These are phyloP conservation scores for Pitangus sulphuratus DNA, from an alignment of 2,797 vertebrate genomes.

Conservation along the genomic window DNA sequence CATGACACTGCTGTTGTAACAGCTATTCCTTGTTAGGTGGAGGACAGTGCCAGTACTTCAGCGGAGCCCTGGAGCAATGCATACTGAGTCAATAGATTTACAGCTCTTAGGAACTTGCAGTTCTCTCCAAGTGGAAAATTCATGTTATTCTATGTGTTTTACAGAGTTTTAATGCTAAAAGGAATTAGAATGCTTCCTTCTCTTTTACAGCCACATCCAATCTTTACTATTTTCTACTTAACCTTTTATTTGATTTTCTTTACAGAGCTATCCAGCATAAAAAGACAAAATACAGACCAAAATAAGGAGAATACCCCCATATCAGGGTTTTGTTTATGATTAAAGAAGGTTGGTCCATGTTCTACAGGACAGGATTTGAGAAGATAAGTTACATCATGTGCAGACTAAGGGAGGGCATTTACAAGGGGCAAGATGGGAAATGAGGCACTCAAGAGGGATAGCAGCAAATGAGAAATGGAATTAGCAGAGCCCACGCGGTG, in stretches of 20 bases:
- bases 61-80: neutral
- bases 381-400: neutral
- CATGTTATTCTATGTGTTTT: neutral
- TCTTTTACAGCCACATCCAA: neutral
- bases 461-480: neutral
- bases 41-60: neutral
- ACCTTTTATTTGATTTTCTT: neutral
- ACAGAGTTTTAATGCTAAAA: neutral
- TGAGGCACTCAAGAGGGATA: neutral
- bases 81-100: neutral
- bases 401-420: neutral
- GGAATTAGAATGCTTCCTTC: neutral
- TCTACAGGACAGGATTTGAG: neutral
- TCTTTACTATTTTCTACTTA: neutral
- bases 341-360: neutral
- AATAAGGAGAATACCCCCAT: neutral
- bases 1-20: neutral
- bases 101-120: neutral
- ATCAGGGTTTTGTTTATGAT: neutral
- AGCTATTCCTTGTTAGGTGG: neutral
- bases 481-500: neutral
- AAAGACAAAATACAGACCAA: neutral
- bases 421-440: neutral
- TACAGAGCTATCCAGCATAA: neutral
- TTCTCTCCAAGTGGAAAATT: constrained; percentile 20